These are phyloP conservation scores for Pelosia muscerda DNA, from an alignment of 2,888 invertebrate species.

Conservation along the genomic window DNA sequence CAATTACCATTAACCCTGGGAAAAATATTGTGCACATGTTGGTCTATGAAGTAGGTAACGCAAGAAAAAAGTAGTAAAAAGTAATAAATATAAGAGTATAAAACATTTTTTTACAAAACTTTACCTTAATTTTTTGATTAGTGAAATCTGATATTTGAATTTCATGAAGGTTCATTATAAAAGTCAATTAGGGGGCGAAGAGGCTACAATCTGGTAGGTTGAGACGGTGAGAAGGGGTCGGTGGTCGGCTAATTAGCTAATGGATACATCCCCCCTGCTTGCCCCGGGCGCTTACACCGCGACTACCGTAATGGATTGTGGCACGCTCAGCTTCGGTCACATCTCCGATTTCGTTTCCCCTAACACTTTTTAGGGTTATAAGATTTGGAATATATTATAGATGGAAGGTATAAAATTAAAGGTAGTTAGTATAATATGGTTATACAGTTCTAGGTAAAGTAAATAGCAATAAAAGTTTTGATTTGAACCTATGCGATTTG, in stretches of 20 bases:
- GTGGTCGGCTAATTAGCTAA: slow-evolving; percentile 81
- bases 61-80: too few relatives aligned
- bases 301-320: slow-evolving; percentile 75
- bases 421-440: too few relatives aligned
- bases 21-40: too few relatives aligned
- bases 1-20: too few relatives aligned
- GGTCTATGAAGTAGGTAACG: too few relatives aligned
- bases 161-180: slow-evolving; percentile 52
- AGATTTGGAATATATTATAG: neutral
- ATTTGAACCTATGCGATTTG: too few relatives aligned
- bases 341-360: slow-evolving; percentile 69
- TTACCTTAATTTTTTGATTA: slow-evolving; percentile 6
- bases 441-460: too few relatives aligned
- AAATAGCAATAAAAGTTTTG: too few relatives aligned
- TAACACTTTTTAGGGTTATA: slow-evolving; percentile 13
- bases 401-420: too few relatives aligned
- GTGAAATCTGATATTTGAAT: slow-evolving; percentile 20
- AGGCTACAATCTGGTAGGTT: slow-evolving; percentile 76
- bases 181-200: slow-evolving; percentile 79
- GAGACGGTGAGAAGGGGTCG: slow-evolving; percentile 78
- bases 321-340: slow-evolving; percentile 72
- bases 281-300: slow-evolving; percentile 47
- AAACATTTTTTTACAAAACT: neutral
- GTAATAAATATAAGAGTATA: too few relatives aligned
- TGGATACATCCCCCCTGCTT: slow-evolving; percentile 67